Evolutionary conservation across 2,888 invertebrate species (phyloP).

Genomic region (Mesorhabditis belari): DNA sequence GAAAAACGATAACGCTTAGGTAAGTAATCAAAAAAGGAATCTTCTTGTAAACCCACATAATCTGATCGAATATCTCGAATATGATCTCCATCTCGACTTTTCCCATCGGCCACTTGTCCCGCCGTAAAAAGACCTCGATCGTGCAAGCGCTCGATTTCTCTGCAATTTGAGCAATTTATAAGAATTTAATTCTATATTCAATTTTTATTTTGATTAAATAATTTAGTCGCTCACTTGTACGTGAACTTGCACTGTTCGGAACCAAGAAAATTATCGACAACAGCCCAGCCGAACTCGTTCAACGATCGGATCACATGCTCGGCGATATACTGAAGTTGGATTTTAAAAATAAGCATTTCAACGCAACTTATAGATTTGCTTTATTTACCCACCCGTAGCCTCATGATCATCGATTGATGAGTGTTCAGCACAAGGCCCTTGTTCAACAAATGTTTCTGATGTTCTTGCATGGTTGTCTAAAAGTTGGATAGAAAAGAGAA

Average conservation of each 20-base stretch:
- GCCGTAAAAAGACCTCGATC: slow-evolving; percentile 38
- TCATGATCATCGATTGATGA: slow-evolving; percentile 37
- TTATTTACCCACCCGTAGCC: slow-evolving; percentile 22
- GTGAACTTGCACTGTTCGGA: slow-evolving; percentile 34
- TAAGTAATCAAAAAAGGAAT: neutral
- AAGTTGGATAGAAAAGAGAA: slow-evolving; percentile 6
- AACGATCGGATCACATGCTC: slow-evolving; percentile 44
- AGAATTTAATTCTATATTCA: neutral
- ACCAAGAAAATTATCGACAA: slow-evolving; percentile 50
- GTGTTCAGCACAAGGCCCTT: slow-evolving; percentile 16
- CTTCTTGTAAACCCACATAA: slow-evolving; percentile 18
- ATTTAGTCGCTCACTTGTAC: slow-evolving; percentile 19
- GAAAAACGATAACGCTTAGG: too few relatives aligned
- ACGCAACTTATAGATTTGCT: neutral
- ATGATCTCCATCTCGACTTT: slow-evolving; percentile 30
- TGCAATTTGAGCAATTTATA: slow-evolving; percentile 12
- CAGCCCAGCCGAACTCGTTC: slow-evolving; percentile 50
- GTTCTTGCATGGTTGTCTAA: slow-evolving; percentile 35
- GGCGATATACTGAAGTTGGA: slow-evolving; percentile 35
- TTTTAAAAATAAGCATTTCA: neutral
- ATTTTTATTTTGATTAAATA: too few relatives aligned
- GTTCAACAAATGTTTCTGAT: slow-evolving; percentile 18
- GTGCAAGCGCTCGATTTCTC: slow-evolving; percentile 43
- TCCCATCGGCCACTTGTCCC: slow-evolving; percentile 42
- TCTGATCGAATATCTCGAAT: slow-evolving; percentile 46